Base-by-base conservation (phyloP, 2,113 vertebrate species). In the Cairina moschata region DNA sequence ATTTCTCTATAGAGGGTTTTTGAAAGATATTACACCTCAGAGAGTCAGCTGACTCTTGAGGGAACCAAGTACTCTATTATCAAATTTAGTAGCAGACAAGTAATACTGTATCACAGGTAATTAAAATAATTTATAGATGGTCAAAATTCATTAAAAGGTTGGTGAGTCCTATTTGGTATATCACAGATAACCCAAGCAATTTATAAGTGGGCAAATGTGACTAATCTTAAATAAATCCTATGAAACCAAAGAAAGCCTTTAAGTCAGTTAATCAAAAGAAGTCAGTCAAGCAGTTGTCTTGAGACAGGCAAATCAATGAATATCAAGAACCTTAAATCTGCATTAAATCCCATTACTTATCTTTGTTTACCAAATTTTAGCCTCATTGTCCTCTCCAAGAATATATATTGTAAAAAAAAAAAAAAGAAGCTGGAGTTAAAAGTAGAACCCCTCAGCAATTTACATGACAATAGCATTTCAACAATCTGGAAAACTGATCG, bases 261-360 rank as follows among this genome's bases (percentile, higher is more conserved):
- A 95, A 94, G 83, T 94, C 74, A 83, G 84, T 87, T 94, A 95
- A 96, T 95, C 94, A 97, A 91, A 96, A 95, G 74, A 76, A 96
- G 58, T 13, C 86, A 89, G 86, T 92, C 80, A 86, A 38, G 44
- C 42, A 58, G 66, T 56, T 92, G 67, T 89, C 93, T 83, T 66
- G 66, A 91, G 86, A 73, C 66, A 94, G 58, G 17, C n/a, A 95
- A 91, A 94, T 97, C 89, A 93, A 92, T 96, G 81, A 82, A 73
- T 94, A 95, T 54, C 93, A 95, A 89, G 71, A 95, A 95, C 29
- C 5, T 89, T 91, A 92, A 92, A 66, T 80, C 91, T 89, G 62
- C 76, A 92, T 92, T 95, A 95, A 96, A 93, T 95, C 93, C 77
- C 38, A 93, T 92, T 89, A 66, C 82, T 95, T 95, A 84, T 89